Evolutionary conservation across 2,113 vertebrate species (phyloP).

Genomic region (Oncorhynchus gorbuscha): DNA sequence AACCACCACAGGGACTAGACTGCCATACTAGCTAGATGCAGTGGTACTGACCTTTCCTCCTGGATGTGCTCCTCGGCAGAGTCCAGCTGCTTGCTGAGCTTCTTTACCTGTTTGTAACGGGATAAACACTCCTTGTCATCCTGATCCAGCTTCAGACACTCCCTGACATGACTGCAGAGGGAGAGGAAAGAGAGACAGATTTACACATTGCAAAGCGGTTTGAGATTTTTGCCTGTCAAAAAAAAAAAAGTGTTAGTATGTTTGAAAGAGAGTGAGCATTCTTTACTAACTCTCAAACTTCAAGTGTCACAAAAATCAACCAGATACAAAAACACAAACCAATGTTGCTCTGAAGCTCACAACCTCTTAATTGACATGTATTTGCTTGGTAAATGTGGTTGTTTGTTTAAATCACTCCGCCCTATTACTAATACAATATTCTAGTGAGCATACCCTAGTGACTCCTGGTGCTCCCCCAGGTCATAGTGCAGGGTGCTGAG

Average conservation of each 20-base stretch:
- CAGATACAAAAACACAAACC: too few species aligned
- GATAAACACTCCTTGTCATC: constrained; percentile 81
- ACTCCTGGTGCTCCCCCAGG: constrained; percentile 80
- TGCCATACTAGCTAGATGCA: neutral
- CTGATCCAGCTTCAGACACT: constrained; percentile 83
- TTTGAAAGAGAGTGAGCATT: too few species aligned
- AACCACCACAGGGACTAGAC: too few species aligned
- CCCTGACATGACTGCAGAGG: constrained; percentile 73
- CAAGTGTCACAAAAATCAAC: too few species aligned
- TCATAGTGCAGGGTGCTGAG: constrained; percentile 79
- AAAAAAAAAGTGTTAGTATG: too few species aligned
- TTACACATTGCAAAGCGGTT: neutral
- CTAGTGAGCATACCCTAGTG: constrained; percentile 68
- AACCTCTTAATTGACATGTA: constrained; percentile 17
- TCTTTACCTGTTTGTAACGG: constrained; percentile 84
- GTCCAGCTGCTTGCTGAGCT: constrained; percentile 81
- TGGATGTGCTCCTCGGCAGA: constrained; percentile 75
- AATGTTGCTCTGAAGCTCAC: neutral
- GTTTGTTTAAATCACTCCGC: too few species aligned
- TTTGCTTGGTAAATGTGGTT: constrained; percentile 3
- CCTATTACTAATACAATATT: too few species aligned
- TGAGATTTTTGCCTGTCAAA: too few species aligned
- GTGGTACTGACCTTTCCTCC: constrained; percentile 64
- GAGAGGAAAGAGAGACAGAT: neutral
- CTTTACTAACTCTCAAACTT: too few species aligned